Percentiles rank a stretch among this genome's conserved stretches.
These are phyloP conservation scores for Automeris io DNA, from an alignment of 2,888 invertebrate genomes.

Conservation along the genomic window DNA sequence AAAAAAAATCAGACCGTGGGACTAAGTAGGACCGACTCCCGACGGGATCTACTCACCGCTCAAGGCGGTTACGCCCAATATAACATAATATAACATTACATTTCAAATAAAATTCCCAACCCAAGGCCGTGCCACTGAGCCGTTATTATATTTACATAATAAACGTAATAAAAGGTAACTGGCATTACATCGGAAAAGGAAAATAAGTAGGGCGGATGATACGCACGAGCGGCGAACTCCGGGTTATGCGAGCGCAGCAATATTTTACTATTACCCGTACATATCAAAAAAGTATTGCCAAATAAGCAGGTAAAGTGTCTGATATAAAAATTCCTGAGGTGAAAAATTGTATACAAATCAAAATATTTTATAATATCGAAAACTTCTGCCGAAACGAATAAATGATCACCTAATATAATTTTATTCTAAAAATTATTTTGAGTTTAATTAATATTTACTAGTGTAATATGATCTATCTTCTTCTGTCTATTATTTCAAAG, in stretches of 20 bases:
- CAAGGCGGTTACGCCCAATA: slow-evolving; percentile 16
- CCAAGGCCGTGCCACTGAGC: slow-evolving; percentile 23
- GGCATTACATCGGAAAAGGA: slow-evolving; percentile 23
- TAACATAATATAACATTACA: slow-evolving; percentile 24
- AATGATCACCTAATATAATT: too few relatives aligned
- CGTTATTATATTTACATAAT: slow-evolving; percentile 37
- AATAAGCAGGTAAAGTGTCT: too few relatives aligned
- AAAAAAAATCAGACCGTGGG: slow-evolving; percentile 5
- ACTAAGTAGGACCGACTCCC: background rate
- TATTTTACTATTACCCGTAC: too few relatives aligned
- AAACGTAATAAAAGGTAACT: slow-evolving; percentile 34
- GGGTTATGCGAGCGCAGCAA: background rate
- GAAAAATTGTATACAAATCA: too few relatives aligned
- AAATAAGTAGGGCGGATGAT: slow-evolving; percentile 17
- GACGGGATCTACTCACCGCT: slow-evolving; percentile 12
- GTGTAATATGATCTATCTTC: too few relatives aligned
- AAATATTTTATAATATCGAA: too few relatives aligned
- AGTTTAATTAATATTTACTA: too few relatives aligned
- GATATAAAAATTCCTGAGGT: too few relatives aligned
- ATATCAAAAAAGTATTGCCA: too few relatives aligned
- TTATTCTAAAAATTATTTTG: too few relatives aligned
- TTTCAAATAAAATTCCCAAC: slow-evolving; percentile 28
- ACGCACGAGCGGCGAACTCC: slow-evolving; percentile 26
- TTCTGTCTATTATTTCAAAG: too few relatives aligned
- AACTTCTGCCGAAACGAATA: too few relatives aligned